Evolutionary conservation across 2,113 vertebrate genomes (phyloP).

Genomic region (Malurus elegans): DNA sequence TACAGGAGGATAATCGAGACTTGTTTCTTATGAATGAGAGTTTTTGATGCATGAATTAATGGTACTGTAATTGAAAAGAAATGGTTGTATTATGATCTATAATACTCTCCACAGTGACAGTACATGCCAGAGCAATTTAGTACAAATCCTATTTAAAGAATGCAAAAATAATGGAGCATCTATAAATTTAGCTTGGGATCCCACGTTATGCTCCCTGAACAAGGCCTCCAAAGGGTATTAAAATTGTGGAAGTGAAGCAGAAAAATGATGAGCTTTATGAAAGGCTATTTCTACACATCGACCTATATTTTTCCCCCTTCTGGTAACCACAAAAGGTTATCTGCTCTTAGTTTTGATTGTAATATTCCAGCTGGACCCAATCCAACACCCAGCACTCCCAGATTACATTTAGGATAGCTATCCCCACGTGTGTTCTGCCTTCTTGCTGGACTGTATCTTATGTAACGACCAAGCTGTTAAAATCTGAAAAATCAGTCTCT

Average conservation of each 20-base stretch:
- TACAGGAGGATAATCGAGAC: background rate
- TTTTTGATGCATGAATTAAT: background rate
- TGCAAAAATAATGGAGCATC: background rate
- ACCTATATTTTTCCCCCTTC: background rate
- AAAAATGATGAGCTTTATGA: background rate
- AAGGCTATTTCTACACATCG: background rate
- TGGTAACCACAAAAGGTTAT: background rate
- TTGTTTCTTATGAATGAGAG: background rate
- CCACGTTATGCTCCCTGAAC: background rate
- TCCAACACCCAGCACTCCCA: background rate
- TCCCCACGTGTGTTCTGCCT: background rate
- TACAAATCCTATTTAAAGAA: background rate
- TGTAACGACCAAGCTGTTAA: slow-evolving; percentile 34
- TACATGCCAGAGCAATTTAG: background rate
- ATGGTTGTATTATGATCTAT: background rate
- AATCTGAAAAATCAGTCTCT: background rate
- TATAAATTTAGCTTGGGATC: background rate
- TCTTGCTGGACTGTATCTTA: background rate
- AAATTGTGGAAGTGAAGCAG: background rate
- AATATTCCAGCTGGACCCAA: background rate
- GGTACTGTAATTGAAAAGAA: background rate
- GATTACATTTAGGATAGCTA: background rate
- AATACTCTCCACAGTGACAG: background rate
- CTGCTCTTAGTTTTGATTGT: background rate
- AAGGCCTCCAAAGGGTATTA: background rate